Conservation (phyloP, 2,888 invertebrate species). For the Clistopyga incitator region DNA sequence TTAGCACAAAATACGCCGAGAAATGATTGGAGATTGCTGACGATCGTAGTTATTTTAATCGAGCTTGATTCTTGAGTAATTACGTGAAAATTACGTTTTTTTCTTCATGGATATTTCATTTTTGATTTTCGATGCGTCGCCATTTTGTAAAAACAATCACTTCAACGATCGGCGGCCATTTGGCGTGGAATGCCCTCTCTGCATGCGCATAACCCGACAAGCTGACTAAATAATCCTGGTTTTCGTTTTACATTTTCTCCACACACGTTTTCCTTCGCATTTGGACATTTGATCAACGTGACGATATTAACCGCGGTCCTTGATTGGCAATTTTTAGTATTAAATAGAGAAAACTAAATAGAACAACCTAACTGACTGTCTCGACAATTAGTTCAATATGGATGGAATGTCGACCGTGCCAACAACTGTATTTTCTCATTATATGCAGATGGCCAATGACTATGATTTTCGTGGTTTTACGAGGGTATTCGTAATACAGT, state of each 20-base stretch:
- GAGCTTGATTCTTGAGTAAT: no score
- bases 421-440: neutral
- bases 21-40: no score
- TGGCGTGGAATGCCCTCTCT: neutral
- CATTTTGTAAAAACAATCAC: no score
- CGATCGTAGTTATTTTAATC: no score
- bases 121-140: no score
- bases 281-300: constrained; percentile 32
- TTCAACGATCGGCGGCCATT: no score
- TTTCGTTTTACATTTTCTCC: constrained; percentile 24
- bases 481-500: neutral
- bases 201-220: constrained; percentile 42
- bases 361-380: no score
- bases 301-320: constrained; percentile 43
- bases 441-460: neutral
- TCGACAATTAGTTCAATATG: neutral
- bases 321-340: constrained; percentile 50
- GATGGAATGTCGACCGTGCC: neutral
- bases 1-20: no score
- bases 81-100: no score
- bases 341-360: neutral
- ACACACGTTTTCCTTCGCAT: neutral
- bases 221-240: constrained; percentile 43
- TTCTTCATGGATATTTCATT: no score
- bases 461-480: neutral